These are phyloP conservation scores for Ormyrus rosae DNA, from an alignment of 2,888 invertebrate genomes.

Conservation along the genomic window DNA sequence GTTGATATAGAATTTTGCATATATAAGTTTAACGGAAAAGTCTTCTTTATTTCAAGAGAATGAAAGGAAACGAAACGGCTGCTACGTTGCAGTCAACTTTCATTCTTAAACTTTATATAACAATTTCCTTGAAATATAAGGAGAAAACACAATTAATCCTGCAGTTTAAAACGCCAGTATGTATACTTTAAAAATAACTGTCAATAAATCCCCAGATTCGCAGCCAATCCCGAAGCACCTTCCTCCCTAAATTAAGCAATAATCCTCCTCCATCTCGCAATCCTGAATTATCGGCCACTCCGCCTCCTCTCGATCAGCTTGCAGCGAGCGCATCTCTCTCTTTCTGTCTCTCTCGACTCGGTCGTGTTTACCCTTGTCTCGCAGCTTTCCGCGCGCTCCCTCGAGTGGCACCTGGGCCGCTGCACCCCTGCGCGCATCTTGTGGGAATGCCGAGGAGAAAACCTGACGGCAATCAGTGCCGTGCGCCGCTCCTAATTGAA, in stretches of 20 bases:
- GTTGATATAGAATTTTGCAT: too few species aligned
- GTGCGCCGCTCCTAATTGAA: slow-evolving; percentile 43
- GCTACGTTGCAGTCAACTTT: too few species aligned
- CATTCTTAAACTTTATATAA: too few species aligned
- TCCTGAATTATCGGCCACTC: not conserved
- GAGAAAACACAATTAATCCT: too few species aligned
- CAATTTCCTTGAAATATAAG: too few species aligned
- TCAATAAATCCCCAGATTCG: too few species aligned
- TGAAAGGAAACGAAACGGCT: too few species aligned
- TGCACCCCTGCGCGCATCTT: slow-evolving; percentile 35
- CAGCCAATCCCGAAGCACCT: not conserved
- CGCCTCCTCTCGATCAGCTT: not conserved
- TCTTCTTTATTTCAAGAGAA: too few species aligned
- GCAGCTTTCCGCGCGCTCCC: slow-evolving; percentile 14
- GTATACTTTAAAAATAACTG: too few species aligned
- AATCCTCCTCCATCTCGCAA: not conserved
- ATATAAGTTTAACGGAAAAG: too few species aligned
- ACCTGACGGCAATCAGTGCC: slow-evolving; percentile 34
- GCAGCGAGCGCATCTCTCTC: not conserved
- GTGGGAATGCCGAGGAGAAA: slow-evolving; percentile 40
- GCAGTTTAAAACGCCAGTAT: too few species aligned
- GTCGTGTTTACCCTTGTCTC: slow-evolving; percentile 6
- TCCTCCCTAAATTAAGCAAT: not conserved
- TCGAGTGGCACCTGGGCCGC: slow-evolving; percentile 44
- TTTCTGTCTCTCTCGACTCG: slow-evolving; percentile 6